phyloP scores from a whole-genome alignment of 2,797 vertebrate genomes.

The Tragelaphus oryx region DNA sequence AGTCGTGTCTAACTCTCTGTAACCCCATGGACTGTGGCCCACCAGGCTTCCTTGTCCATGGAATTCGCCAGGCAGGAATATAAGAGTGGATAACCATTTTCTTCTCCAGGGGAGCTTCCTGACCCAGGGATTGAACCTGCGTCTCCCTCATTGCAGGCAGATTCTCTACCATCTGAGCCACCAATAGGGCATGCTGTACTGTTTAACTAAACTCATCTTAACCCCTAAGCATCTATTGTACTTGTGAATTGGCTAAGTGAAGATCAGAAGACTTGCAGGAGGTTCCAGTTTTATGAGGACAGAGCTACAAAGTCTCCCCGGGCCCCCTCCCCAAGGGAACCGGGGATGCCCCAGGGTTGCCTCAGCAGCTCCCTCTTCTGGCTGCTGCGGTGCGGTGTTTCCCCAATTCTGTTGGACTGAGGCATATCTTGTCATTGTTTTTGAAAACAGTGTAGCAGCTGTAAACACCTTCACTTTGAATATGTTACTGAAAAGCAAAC shows the following conservation, averaged over 20 bases:
- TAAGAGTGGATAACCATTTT: background rate
- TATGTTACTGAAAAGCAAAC: background rate
- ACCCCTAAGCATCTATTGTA: background rate
- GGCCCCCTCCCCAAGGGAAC: accelerated
- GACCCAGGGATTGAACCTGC: background rate
- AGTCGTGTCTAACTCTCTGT: background rate
- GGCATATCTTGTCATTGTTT: background rate
- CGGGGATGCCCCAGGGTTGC: background rate
- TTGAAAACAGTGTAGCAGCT: background rate
- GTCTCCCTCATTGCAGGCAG: background rate
- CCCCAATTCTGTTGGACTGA: constrained; percentile 8
- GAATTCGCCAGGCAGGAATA: background rate
- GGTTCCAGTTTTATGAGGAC: background rate
- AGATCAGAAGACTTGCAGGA: background rate
- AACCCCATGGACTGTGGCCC: background rate
- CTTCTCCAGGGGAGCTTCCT: background rate
- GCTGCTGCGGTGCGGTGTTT: background rate
- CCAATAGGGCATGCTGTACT: background rate
- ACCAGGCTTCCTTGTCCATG: background rate
- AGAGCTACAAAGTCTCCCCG: background rate
- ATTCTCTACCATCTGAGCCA: background rate
- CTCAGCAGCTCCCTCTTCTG: constrained; percentile 69
- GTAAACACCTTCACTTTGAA: background rate
- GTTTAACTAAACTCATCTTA: background rate
- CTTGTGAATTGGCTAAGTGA: background rate